Conservation (phyloP, 2,888 invertebrate genomes). For the Odiellus spinosus region DNA sequence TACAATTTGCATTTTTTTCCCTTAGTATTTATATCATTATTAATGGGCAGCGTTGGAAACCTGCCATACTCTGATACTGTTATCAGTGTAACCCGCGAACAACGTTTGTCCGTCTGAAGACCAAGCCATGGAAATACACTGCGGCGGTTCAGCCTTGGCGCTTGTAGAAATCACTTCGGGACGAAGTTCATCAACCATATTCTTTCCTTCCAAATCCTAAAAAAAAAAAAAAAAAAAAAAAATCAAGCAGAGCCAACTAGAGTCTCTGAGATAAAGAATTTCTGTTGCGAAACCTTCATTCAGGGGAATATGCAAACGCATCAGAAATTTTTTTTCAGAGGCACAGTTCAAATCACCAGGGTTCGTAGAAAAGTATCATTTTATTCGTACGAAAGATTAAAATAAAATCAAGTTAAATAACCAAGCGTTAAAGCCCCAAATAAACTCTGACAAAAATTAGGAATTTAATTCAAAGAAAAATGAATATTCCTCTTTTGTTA, state of each 20-base stretch:
- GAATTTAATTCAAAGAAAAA: too few relatives aligned
- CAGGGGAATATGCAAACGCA: too few relatives aligned
- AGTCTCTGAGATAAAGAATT: background rate
- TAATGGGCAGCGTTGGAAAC: slow-evolving; percentile 37
- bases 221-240: slow-evolving; percentile 27
- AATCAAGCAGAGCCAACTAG: background rate
- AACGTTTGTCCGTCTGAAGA: slow-evolving; percentile 97
- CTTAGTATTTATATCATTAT: background rate
- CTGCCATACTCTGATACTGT: slow-evolving; percentile 96
- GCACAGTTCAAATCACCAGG: too few relatives aligned
- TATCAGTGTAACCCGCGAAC: slow-evolving; percentile 97
- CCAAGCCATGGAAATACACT: slow-evolving; percentile 95
- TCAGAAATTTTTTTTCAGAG: too few relatives aligned
- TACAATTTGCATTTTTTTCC: too few relatives aligned
- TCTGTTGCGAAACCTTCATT: too few relatives aligned
- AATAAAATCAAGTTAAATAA: too few relatives aligned
- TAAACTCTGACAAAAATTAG: too few relatives aligned
- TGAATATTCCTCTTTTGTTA: too few relatives aligned
- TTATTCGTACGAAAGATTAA: too few relatives aligned
- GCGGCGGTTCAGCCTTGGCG: slow-evolving; percentile 72
- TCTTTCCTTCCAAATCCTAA: slow-evolving; percentile 94
- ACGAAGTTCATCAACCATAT: slow-evolving; percentile 93
- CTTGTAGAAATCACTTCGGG: slow-evolving; percentile 71
- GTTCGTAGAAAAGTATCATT: too few relatives aligned
- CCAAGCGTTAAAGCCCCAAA: too few relatives aligned